phyloP scores from a whole-genome alignment of 2,113 vertebrate genomes.

The Phycodurus eques region DNA sequence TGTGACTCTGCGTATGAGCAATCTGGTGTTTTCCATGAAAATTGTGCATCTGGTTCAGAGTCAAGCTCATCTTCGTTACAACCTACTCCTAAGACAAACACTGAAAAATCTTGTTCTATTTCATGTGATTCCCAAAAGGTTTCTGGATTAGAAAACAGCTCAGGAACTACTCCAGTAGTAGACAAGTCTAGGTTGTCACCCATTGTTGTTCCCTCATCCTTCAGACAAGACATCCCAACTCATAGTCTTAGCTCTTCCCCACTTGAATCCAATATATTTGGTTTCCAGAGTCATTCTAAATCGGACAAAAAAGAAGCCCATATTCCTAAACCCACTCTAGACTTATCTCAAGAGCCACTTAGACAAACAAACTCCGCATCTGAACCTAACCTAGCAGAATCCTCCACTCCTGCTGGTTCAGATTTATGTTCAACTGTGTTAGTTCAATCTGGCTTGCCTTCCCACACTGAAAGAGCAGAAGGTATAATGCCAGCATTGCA shows the following conservation, averaged over 20 bases:
- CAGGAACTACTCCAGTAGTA: constrained; percentile 9
- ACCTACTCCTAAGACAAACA: constrained; percentile 1
- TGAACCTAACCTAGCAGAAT: constrained; percentile 8
- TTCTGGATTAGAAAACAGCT: constrained; percentile 18
- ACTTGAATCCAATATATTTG: constrained; percentile 5
- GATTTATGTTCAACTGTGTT: constrained; percentile 11
- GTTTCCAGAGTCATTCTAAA: constrained; percentile 9
- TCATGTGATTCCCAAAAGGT: constrained; percentile 8
- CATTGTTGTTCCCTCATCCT: not conserved
- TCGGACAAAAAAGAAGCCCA: constrained; percentile 11
- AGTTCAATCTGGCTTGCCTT: constrained; percentile 10
- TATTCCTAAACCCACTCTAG: not conserved
- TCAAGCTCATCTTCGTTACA: constrained; percentile 3
- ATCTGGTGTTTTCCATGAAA: constrained; percentile 10
- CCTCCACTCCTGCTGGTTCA: constrained; percentile 8
- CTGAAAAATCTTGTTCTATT: constrained; percentile 6
- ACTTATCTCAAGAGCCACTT: constrained; percentile 5
- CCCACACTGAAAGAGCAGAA: constrained; percentile 29
- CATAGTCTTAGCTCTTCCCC: not conserved
- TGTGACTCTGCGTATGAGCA: constrained; percentile 2
- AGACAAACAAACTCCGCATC: constrained; percentile 11
- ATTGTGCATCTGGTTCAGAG: constrained; percentile 10
- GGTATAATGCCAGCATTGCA: not conserved
- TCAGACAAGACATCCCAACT: constrained; percentile 1
- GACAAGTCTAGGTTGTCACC: constrained; percentile 2